A percentile compares a stretch with the other conserved stretches of the same genome.
These are phyloP conservation scores for Minunthozetes semirufus DNA, from an alignment of 2,888 invertebrate species.

Conservation along the genomic window DNA sequence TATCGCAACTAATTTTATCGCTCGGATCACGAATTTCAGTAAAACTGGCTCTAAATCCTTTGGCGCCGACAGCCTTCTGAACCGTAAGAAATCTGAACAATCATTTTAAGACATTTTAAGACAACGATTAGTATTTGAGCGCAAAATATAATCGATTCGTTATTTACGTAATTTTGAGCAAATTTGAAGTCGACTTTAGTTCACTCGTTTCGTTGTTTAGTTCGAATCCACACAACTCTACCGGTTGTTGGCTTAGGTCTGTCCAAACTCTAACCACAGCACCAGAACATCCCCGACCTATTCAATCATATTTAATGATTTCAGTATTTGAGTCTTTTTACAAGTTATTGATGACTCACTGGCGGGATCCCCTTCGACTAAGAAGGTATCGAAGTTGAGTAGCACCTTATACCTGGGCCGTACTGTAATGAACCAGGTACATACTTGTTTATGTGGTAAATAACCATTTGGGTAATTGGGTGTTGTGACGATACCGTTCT, in stretches of 20 bases:
- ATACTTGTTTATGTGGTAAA: slow-evolving; percentile 67
- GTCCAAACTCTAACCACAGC: slow-evolving; percentile 84
- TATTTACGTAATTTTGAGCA: slow-evolving; percentile 42
- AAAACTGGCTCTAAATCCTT: slow-evolving; percentile 89
- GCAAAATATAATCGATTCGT: background rate
- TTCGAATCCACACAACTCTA: slow-evolving; percentile 84
- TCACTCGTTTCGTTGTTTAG: slow-evolving; percentile 50
- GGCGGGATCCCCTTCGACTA: slow-evolving; percentile 84
- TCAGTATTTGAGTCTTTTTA: background rate
- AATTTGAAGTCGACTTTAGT: slow-evolving; percentile 41
- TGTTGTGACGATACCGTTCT: slow-evolving; percentile 60
- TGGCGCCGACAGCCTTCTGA: slow-evolving; percentile 86
- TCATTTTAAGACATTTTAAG: background rate
- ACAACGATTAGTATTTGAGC: background rate
- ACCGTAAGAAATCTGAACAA: slow-evolving; percentile 68
- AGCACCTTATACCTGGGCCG: slow-evolving; percentile 77
- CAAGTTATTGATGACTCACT: slow-evolving; percentile 54
- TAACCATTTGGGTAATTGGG: slow-evolving; percentile 78
- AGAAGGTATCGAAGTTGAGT: slow-evolving; percentile 82
- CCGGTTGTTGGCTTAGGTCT: slow-evolving; percentile 68
- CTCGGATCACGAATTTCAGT: slow-evolving; percentile 64
- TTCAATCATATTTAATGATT: background rate
- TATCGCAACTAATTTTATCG: slow-evolving; percentile 53
- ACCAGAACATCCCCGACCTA: slow-evolving; percentile 70
- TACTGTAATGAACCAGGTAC: slow-evolving; percentile 93